Evolutionary conservation across 2,888 invertebrate genomes (phyloP), one percentile per base, ranked within the genome.

Genomic region (Hirudinaria manillensis): DNA sequence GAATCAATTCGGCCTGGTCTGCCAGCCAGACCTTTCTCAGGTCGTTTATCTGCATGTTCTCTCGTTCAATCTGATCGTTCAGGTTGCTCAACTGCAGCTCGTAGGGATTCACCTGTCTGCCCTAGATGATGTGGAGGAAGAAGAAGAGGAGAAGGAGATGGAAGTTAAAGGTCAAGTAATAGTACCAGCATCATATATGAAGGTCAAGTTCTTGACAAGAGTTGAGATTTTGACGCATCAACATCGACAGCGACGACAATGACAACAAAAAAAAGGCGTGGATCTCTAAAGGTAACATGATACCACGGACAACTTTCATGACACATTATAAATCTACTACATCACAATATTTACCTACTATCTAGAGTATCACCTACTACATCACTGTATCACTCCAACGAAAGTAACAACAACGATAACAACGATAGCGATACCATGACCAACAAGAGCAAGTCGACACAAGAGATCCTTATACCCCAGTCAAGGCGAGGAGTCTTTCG

Each of bases 1-100:
- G 19, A 10, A 73, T 73, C 38, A 65, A 32, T n/a, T 73, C 55
- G 3, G 73, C 73, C 73, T 73, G 73, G 65, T 73, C 73, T 65
- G 73, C 73, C 73, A 73, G 38, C 73, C 73, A 73, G 1, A 38
- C 38, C 24, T 73, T 73, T 32, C 56, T 65, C 36, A 73, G 73
- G 1, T 73, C 73, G 24, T 29, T 65, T 2, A 73, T 65, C n/a
- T 56, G 65, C 36, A 24, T 65, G 61, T 51, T 53, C 6, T 36
- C n/a, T 0, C 65, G 0, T 29, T 27, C 32, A 0, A 73, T 73
- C 38, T 73, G 56, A 16, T 73, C 73, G 38, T 73, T 73, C 36
- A 73, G 45, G 65, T 38, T 65, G n/a, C 34, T 19, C n/a, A 73
- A 3, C 55, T 73, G 73, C 34, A 73, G 38, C 32, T 73, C 73